Conservation (phyloP, 2,888 invertebrate genomes). For the Synergus laeviventris region DNA sequence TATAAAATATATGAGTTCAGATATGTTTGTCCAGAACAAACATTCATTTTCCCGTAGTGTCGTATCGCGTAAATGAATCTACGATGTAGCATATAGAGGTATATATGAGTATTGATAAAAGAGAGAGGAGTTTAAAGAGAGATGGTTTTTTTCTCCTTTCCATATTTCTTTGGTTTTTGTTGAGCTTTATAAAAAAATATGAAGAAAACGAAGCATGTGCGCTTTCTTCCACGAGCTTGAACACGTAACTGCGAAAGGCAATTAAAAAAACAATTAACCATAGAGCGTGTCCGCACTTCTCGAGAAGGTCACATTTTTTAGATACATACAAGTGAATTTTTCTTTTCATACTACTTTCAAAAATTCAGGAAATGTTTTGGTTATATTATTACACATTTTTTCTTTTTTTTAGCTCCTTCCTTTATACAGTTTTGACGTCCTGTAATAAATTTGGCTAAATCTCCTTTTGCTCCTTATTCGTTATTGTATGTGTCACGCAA, state of each 20-base stretch:
- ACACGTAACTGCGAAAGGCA: background rate
- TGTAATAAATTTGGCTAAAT: background rate
- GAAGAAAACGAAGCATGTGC: background rate
- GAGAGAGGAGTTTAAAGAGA: background rate
- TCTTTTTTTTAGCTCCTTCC: background rate
- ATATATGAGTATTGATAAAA: background rate
- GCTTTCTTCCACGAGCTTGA: background rate
- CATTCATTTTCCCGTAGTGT: background rate
- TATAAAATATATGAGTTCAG: background rate
- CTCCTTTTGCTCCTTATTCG: slow-evolving; percentile 10
- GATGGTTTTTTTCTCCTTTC: background rate
- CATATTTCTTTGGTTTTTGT: background rate
- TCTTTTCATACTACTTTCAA: background rate
- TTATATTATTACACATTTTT: background rate
- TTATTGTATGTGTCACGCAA: slow-evolving; percentile 15
- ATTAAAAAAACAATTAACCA: slow-evolving; percentile 1
- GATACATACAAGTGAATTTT: background rate
- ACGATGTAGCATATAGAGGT: background rate
- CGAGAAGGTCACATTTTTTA: background rate
- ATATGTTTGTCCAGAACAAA: background rate
- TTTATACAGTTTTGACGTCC: background rate
- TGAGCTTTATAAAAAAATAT: background rate
- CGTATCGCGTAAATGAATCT: background rate
- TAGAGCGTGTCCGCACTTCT: background rate
- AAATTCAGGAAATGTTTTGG: background rate